Evolutionary conservation across 2,797 vertebrate genomes (phyloP), one percentile per base, ranked within the genome.

Genomic region (Bradypodion pumilum): DNA sequence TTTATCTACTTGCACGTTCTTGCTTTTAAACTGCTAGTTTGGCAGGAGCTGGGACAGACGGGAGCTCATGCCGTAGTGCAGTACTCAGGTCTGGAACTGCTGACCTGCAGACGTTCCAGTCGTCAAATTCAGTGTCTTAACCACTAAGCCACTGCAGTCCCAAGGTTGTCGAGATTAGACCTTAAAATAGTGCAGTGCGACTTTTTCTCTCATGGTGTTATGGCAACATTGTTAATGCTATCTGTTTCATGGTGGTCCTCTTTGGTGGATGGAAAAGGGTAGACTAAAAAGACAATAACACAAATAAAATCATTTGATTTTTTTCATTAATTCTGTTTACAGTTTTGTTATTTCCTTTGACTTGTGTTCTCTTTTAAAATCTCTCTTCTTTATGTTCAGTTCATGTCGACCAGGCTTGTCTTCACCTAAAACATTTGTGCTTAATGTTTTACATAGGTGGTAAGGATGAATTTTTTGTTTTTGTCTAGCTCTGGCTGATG

Each of bases 371-470:
- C 82, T 86, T 86, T 89, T 89, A 79, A 85, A 87, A 88, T 82
- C 72, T 91, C 86, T 87, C 86, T 91, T 87, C 91, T 95, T 96
- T 95, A 96, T 92, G 96, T 97, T 97, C 95, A 97, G 97, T 98
- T 98, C 96, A 95, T 95, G 95, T 95, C 94, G 93, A 95, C 96
- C 94, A 95, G 97, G 96, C 94, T 94, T 93, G 78, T 97, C 96
- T 95, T 97, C 97, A 94, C 95, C 96, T 98, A 97, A 97, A 97
- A 96, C 95, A 96, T 89, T 98, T 97, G 96, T 97, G 92, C 93
- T 97, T 96, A 97, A 96, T 97, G 95, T 97, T 96, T 96, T 98
- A 96, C 97, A 96, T 96, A 96, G 97, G 96, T 98, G 96, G 97
- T 98, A 97, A 98, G 97, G 91, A 94, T 85, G 79, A 87, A 68